phyloP scores from a whole-genome alignment of 1,140 invertebrate species.

The Heliconius hewitsoni region DNA sequence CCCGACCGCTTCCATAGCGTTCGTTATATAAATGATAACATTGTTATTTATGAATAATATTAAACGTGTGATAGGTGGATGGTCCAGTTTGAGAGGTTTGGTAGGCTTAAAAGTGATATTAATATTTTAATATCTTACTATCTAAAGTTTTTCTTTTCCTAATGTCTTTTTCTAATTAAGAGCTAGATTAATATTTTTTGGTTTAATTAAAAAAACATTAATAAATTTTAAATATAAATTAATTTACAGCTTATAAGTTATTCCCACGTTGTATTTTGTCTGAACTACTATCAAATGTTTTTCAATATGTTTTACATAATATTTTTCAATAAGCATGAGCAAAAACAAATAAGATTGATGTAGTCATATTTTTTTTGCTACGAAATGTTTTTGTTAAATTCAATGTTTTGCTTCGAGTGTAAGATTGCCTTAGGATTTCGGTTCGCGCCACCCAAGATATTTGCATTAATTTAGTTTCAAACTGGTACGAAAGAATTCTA shows the following conservation, averaged over 20 bases:
- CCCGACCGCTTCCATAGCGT: conserved; percentile 19
- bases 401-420: background rate
- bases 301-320: background rate
- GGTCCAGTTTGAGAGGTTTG: background rate
- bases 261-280: background rate
- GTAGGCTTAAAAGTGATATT: background rate
- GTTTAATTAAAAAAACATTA: background rate
- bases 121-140: background rate
- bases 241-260: too few relatives aligned
- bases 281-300: background rate
- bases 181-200: background rate
- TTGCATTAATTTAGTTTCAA: conserved; percentile 63
- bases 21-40: conserved; percentile 21
- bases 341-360: background rate
- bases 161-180: too few relatives aligned
- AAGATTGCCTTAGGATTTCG: background rate
- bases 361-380: background rate
- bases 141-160: too few relatives aligned
- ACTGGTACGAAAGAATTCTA: conserved; percentile 54
- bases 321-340: background rate
- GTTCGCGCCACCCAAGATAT: conserved; percentile 44
- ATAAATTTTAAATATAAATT: too few relatives aligned
- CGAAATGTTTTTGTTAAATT: background rate
- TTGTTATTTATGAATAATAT: conserved; percentile 7
- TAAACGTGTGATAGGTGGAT: background rate